phyloP scores from a whole-genome alignment of 2,113 vertebrate genomes.

The Megaceryle maxima region DNA sequence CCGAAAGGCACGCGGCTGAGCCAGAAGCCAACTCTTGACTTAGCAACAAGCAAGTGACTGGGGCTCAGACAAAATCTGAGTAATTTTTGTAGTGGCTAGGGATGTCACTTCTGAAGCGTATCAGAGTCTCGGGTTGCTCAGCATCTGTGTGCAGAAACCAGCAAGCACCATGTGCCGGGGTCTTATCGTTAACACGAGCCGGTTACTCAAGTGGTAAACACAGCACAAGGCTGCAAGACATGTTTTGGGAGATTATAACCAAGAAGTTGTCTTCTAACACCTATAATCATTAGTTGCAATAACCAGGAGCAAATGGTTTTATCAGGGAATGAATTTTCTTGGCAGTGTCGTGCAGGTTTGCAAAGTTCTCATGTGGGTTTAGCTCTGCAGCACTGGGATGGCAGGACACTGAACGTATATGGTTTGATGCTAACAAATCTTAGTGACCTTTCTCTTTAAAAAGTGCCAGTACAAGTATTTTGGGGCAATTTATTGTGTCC shows the following conservation, averaged over 20 bases:
- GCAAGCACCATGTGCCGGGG: background rate
- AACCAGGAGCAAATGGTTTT: background rate
- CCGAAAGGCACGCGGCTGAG: background rate
- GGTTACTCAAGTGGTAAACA: background rate
- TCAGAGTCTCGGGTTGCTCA: background rate
- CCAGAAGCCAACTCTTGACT: background rate
- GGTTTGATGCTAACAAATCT: background rate
- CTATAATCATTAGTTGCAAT: background rate
- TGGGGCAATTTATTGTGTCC: background rate
- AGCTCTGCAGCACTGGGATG: background rate
- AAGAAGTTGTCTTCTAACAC: background rate
- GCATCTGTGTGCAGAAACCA: background rate
- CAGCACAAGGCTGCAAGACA: background rate
- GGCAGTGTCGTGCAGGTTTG: background rate
- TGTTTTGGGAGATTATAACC: background rate
- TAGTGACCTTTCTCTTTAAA: background rate
- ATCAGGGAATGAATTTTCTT: background rate
- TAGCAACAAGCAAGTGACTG: background rate
- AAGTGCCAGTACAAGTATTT: background rate
- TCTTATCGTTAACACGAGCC: background rate
- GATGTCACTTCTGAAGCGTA: background rate
- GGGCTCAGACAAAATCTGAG: background rate
- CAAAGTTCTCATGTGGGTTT: background rate
- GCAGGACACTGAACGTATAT: fast-evolving
- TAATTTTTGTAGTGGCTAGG: background rate